Base-by-base conservation (phyloP, 2,888 invertebrate species). In the Onchidella celtica region DNA sequence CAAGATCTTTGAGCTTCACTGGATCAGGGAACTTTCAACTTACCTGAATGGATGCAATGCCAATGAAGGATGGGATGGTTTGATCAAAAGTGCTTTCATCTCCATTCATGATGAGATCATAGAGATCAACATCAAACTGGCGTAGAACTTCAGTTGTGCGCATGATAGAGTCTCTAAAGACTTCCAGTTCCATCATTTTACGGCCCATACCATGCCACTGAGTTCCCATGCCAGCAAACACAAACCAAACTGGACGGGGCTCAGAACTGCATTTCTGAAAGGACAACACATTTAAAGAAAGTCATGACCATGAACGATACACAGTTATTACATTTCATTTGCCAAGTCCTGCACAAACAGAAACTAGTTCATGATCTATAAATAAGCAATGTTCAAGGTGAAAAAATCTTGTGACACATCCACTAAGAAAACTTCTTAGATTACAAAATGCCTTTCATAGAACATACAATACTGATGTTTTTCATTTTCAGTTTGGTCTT, bases 141-240 rank as follows among this genome's bases (percentile, higher is more conserved):
- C 95, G 95, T 57, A 99, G 94, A 21, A 96, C 95, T 70, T 96
- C 96, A 6, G 97, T 96, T 86, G 96, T 96, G 84, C 95, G 95
- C 86, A 95, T 94, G 86, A 99, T 95, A 81, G 97, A 96, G 78
- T 95, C 95, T 85, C 95, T 96, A 94, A 99, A 99, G 0, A 95
- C 94, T 77, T 97, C 97, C 85, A 99, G 94, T 84, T 95, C 94
- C 95, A 99, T 96, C 87, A 99, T 95, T 82, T 96, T 95, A 91
- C 96, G 96, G 21, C 96, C 98, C 99, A 99, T 99, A 89, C 97
- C 97, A 70, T 97, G 95, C 99, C 99, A 99, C 94, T 99, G 99
- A 63, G 97, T 96, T 21, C 99, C 99, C 99, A 99, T 99, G 83
- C 99, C 99, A 68, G 98, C 96, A 94, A 98, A 99, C 85, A 99